Conservation (phyloP, 2,888 invertebrate genomes). For the Heliconius charithonia region DNA sequence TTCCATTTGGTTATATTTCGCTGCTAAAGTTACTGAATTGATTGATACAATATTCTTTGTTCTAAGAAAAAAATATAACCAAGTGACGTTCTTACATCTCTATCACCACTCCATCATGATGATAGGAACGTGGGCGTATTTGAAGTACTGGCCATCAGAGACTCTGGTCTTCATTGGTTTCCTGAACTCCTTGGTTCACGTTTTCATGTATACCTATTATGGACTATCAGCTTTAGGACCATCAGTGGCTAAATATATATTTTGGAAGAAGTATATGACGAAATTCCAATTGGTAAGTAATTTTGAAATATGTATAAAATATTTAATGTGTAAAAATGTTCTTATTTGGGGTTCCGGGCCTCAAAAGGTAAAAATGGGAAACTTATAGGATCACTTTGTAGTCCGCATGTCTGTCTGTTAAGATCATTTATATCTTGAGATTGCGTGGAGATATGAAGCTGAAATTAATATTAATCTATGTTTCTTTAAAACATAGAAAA, state of each 20-base stretch:
- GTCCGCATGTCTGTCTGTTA: no score
- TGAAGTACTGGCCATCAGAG: constrained; percentile 89
- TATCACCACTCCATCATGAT: constrained; percentile 93
- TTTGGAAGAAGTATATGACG: constrained; percentile 94
- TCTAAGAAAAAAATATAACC: constrained; percentile 89
- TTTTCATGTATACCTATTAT: constrained; percentile 93
- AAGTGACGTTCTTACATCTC: constrained; percentile 94
- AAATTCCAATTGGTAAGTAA: constrained; percentile 88
- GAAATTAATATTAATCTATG: no score
- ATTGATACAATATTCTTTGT: constrained; percentile 94
- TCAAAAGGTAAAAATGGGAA: no score
- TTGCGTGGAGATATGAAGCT: no score
- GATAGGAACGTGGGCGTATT: constrained; percentile 88
- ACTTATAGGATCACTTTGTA: no score
- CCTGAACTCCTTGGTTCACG: constrained; percentile 90
- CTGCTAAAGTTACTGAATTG: constrained; percentile 90
- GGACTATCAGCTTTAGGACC: constrained; percentile 90
- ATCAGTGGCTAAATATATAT: constrained; percentile 88
- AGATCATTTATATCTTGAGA: no score
- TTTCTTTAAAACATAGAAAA: no score
- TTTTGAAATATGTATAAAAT: not conserved
- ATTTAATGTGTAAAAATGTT: not conserved
- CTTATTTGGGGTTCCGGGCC: no score
- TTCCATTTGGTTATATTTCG: constrained; percentile 87
- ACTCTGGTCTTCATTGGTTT: constrained; percentile 88